Evolutionary conservation across 2,113 vertebrate genomes (phyloP).

Genomic region (Seriola dumerili): DNA sequence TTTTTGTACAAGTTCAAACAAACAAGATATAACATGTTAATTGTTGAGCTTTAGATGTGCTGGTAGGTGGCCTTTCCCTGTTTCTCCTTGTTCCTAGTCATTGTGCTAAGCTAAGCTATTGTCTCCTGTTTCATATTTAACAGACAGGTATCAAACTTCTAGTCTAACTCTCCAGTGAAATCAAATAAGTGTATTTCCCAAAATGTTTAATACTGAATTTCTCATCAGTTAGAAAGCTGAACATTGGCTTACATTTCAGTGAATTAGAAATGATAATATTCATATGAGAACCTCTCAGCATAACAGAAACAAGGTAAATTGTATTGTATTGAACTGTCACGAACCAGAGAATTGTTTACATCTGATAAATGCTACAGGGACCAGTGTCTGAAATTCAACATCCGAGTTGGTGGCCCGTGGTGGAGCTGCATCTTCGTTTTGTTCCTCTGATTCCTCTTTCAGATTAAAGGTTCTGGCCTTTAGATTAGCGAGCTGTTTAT

Average conservation of each 20-base stretch:
- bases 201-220: background rate
- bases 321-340: background rate
- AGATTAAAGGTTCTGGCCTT: constrained; percentile 23
- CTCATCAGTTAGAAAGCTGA: background rate
- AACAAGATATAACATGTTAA: background rate
- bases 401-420: background rate
- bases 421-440: too few relatives aligned
- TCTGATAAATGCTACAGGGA: background rate
- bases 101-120: background rate
- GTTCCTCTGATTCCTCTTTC: constrained; percentile 12
- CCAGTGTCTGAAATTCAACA: background rate
- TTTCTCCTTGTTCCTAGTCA: background rate
- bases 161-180: background rate
- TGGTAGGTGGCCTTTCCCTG: background rate
- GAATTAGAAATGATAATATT: background rate
- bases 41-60: background rate
- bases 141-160: background rate
- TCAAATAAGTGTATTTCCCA: background rate
- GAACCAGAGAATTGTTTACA: too few relatives aligned
- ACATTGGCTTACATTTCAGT: background rate
- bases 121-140: background rate
- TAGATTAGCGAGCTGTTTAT: constrained; percentile 11
- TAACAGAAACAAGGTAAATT: background rate
- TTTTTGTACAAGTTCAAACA: background rate
- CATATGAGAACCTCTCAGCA: background rate